phyloP scores from a whole-genome alignment of 2,797 vertebrate genomes.

The Gadopsis bispinosus region DNA sequence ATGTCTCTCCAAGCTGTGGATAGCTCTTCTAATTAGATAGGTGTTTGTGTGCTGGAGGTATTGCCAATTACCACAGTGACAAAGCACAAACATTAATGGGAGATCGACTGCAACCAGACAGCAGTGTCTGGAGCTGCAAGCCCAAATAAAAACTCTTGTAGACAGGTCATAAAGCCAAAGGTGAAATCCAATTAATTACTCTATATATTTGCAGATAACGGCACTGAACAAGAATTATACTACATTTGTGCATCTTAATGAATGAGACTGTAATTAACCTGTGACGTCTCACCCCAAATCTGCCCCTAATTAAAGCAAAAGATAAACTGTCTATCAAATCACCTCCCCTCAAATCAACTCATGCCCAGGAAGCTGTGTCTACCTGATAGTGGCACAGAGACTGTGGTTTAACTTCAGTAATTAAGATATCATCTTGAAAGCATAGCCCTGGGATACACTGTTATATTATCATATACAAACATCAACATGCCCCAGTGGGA shows the following conservation, averaged over 20 bases:
- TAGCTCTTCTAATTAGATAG: conserved; percentile 70
- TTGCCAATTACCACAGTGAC: conserved; percentile 73
- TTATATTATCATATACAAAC: conserved; percentile 45
- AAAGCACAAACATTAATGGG: conserved; percentile 72
- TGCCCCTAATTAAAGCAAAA: conserved; percentile 73
- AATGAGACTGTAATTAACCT: conserved; percentile 74
- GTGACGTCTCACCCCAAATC: conserved; percentile 51
- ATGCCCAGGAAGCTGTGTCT: conserved; percentile 39
- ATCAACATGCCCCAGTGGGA: conserved; percentile 48
- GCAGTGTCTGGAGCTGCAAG: conserved; percentile 54
- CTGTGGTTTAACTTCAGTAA: conserved; percentile 48
- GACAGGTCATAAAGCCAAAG: conserved; percentile 72
- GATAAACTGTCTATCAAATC: conserved; percentile 71
- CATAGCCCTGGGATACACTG: conserved; percentile 21
- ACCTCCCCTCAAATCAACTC: conserved; percentile 40
- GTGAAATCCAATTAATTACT: conserved; percentile 76
- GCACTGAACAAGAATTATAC: conserved; percentile 62
- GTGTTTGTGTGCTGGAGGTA: conserved; percentile 68
- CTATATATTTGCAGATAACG: conserved; percentile 51
- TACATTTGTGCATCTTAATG: conserved; percentile 73
- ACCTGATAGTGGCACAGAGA: conserved; percentile 49
- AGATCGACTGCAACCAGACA: conserved; percentile 63
- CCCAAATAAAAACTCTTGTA: conserved; percentile 62
- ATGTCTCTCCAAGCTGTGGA: conserved; percentile 60
- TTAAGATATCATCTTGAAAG: conserved; percentile 65